phyloP scores from a whole-genome alignment of 2,888 invertebrate genomes.

The Lycaena phlaeas region DNA sequence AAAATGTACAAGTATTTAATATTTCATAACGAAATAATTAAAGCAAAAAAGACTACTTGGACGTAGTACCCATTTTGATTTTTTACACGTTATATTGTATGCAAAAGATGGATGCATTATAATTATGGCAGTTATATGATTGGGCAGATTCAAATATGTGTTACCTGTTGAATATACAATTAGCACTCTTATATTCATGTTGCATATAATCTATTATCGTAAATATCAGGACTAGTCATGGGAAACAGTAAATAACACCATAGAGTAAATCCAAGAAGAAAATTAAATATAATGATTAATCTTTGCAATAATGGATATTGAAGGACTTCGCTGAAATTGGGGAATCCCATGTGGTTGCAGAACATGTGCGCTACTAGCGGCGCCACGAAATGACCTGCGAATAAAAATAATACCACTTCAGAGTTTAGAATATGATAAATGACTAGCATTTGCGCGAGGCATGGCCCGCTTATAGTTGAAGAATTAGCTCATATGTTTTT shows the following conservation, averaged over 20 bases:
- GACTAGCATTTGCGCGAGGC: neutral
- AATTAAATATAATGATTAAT: conserved; percentile 75
- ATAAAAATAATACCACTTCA: neutral
- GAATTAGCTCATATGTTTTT: too few species aligned
- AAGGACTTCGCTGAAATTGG: conserved; percentile 79
- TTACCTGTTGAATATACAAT: neutral
- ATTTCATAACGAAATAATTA: too few species aligned
- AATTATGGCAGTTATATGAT: neutral
- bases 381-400: conserved; percentile 87
- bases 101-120: too few species aligned
- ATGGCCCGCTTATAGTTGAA: too few species aligned
- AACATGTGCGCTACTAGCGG: conserved; percentile 93
- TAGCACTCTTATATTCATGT: conserved; percentile 26
- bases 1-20: too few species aligned
- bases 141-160: conserved; percentile 1
- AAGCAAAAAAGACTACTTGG: too few species aligned
- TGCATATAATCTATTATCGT: conserved; percentile 76
- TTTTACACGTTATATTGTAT: too few species aligned
- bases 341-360: conserved; percentile 98
- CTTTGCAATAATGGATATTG: conserved; percentile 65
- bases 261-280: conserved; percentile 80
- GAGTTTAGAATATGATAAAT: too few species aligned
- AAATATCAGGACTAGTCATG: conserved; percentile 80
- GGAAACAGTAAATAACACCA: conserved; percentile 86
- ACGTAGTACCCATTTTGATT: too few species aligned